These are phyloP conservation scores for Gallinago stenura DNA, from an alignment of 2,797 vertebrate species.

Conservation along the genomic window DNA sequence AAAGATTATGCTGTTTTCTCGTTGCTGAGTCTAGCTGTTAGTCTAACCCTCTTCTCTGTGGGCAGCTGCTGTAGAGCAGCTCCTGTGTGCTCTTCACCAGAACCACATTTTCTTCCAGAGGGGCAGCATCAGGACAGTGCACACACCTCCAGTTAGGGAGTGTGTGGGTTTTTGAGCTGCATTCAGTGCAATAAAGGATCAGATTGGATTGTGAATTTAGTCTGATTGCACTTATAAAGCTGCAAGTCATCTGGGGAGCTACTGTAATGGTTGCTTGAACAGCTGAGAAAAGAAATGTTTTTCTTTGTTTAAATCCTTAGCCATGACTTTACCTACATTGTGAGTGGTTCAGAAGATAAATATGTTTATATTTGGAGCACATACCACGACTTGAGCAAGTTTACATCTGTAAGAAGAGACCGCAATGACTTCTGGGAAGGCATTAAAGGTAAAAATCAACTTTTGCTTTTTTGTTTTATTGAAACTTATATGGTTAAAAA, in stretches of 20 bases:
- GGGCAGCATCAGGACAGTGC: neutral
- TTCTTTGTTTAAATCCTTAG: constrained; percentile 74
- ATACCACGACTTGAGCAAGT: constrained; percentile 98
- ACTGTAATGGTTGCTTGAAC: neutral
- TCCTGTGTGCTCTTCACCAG: neutral
- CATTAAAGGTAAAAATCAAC: constrained; percentile 90
- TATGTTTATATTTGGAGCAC: constrained; percentile 99
- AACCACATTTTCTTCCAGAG: neutral
- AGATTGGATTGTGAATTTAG: neutral
- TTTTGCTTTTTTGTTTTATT: neutral
- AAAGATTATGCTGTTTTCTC: neutral
- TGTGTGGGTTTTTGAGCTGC: neutral
- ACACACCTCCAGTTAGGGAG: neutral
- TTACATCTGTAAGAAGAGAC: constrained; percentile 96
- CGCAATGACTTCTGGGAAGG: constrained; percentile 99
- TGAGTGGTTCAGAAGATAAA: constrained; percentile 98
- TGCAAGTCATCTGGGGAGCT: neutral
- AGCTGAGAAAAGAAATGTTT: neutral
- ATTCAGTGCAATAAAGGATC: neutral
- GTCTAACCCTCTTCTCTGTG: neutral
- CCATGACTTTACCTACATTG: constrained; percentile 97
- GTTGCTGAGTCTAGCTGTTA: neutral
- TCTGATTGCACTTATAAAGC: neutral
- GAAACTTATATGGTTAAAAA: neutral
- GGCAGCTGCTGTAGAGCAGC: neutral